A percentile compares a stretch with the other conserved stretches of the same genome.
phyloP scores from a whole-genome alignment of 2,113 vertebrate species.

The Myrmecophaga tridactyla region DNA sequence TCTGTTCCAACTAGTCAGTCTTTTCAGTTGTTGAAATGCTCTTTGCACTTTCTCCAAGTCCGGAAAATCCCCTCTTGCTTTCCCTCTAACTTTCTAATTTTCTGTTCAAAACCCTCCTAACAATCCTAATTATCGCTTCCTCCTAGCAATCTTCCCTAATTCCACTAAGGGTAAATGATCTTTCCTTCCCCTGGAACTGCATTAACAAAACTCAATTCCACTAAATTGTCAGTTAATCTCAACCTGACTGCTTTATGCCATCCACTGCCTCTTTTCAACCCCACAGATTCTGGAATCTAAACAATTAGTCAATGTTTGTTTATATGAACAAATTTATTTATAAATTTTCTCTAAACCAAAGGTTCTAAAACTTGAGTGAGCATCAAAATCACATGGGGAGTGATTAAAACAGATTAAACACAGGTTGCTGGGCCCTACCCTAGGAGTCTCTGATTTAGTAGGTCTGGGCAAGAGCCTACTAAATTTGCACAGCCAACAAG shows the following conservation, averaged over 20 bases:
- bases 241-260: background rate
- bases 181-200: background rate
- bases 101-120: background rate
- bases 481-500: background rate
- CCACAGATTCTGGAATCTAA: background rate
- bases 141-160: background rate
- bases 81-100: background rate
- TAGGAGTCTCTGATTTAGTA: background rate
- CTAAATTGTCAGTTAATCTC: background rate
- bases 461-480: background rate
- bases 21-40: background rate
- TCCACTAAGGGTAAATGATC: background rate
- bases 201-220: background rate
- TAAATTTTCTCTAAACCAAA: background rate
- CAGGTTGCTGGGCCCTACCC: background rate
- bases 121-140: background rate
- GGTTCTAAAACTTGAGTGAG: background rate
- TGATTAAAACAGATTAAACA: background rate
- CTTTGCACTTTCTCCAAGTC: background rate
- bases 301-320: background rate
- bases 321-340: background rate
- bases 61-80: background rate
- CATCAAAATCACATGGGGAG: background rate
- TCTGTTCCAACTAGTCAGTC: background rate
- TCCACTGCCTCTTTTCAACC: background rate